These are phyloP conservation scores for Megaceryle alcyon DNA, from an alignment of 2,797 vertebrate species.

Conservation along the genomic window DNA sequence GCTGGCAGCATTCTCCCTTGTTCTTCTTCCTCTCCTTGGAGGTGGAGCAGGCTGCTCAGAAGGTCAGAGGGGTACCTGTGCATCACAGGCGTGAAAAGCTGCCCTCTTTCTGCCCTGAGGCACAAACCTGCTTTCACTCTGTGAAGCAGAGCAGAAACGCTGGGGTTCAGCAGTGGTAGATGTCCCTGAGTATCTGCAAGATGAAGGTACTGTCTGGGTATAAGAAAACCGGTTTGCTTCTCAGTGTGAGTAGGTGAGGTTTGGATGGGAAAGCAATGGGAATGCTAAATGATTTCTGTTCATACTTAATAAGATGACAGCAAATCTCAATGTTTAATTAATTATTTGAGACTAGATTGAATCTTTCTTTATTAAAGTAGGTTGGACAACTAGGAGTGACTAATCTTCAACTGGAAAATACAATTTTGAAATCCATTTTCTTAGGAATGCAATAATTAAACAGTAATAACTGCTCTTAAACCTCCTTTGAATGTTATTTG, in stretches of 20 bases:
- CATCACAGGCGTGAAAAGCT: constrained; percentile 6
- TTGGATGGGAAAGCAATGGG: constrained; percentile 69
- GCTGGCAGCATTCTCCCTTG: not conserved
- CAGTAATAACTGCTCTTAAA: constrained; percentile 72
- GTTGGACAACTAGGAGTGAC: constrained; percentile 68
- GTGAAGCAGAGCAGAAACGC: constrained; percentile 24
- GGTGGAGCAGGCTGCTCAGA: not conserved
- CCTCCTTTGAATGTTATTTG: constrained; percentile 70
- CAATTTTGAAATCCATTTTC: constrained; percentile 74
- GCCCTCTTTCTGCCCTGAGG: not conserved
- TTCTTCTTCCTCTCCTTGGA: not conserved
- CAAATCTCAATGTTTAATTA: constrained; percentile 71
- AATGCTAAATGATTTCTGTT: constrained; percentile 71
- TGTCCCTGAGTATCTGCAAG: not conserved
- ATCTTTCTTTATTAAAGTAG: constrained; percentile 74
- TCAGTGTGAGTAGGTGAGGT: constrained; percentile 27
- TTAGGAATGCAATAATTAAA: constrained; percentile 73
- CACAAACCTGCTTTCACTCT: constrained; percentile 24
- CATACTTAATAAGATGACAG: constrained; percentile 60
- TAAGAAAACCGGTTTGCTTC: constrained; percentile 24
- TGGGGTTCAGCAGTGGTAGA: not conserved
- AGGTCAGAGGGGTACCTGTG: not conserved
- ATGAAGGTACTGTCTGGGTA: not conserved
- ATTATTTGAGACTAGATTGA: constrained; percentile 61
- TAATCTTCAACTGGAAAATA: constrained; percentile 78